Percentiles rank a stretch among this genome's conserved stretches.
phyloP scores from a whole-genome alignment of 2,797 vertebrate genomes.

The Artibeus jamaicensis region DNA sequence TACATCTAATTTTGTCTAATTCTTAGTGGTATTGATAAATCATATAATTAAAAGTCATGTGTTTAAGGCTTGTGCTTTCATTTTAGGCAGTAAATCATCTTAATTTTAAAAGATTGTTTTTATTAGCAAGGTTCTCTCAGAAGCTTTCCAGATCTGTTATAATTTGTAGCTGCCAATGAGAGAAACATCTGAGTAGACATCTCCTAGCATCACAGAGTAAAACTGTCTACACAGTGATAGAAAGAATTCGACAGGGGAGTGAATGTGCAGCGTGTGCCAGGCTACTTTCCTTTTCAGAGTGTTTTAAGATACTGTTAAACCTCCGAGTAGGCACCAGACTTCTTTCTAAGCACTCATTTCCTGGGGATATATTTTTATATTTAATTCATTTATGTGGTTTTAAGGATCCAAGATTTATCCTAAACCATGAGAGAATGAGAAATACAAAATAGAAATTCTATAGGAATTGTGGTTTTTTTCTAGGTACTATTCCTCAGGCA shows the following conservation, averaged over 20 bases:
- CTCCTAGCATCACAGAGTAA: background rate
- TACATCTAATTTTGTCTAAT: background rate
- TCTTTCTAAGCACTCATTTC: background rate
- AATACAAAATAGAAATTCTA: constrained; percentile 10
- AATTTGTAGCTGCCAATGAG: background rate
- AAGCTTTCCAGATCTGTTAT: background rate
- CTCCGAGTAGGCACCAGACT: background rate
- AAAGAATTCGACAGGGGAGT: background rate
- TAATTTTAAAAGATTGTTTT: background rate
- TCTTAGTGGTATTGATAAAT: background rate
- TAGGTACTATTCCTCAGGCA: background rate
- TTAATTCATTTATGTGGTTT: background rate
- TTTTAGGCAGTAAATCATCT: background rate
- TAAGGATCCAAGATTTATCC: background rate
- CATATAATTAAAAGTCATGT: background rate
- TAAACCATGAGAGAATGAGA: background rate
- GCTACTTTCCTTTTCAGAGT: constrained; percentile 41
- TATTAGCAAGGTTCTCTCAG: background rate
- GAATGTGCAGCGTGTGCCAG: background rate
- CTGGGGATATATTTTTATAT: background rate
- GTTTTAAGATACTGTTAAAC: background rate
- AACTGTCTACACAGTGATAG: background rate
- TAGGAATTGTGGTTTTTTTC: background rate
- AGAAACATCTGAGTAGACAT: background rate
- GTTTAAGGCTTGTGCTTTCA: background rate